Evolutionary conservation across 2,888 invertebrate genomes (phyloP).

Genomic region (Nephrotoma flavescens): DNA sequence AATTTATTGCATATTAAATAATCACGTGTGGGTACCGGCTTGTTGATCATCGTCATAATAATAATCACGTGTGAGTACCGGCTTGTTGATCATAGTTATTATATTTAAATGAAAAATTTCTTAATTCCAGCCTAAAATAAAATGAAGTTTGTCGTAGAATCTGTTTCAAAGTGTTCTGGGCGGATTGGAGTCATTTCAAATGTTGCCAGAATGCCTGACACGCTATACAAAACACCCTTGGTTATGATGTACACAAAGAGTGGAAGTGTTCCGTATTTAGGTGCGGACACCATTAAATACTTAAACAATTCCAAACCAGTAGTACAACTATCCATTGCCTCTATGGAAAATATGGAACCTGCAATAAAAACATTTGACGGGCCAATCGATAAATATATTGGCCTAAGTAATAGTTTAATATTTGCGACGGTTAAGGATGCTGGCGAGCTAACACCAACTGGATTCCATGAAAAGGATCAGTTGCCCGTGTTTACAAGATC

Average conservation of each 20-base stretch:
- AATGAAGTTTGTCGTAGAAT: conserved; percentile 60
- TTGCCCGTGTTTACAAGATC: conserved; percentile 65
- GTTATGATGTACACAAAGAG: conserved; percentile 64
- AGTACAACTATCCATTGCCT: conserved; percentile 60
- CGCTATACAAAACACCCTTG: conserved; percentile 55
- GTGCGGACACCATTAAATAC: conserved; percentile 55
- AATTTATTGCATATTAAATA: no score
- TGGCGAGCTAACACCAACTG: conserved; percentile 45
- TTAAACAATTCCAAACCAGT: conserved; percentile 35
- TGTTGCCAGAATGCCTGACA: neutral
- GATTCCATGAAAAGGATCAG: conserved; percentile 53
- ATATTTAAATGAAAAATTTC: no score
- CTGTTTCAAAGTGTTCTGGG: conserved; percentile 41
- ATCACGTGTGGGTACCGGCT: no score
- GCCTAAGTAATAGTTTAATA: conserved; percentile 37
- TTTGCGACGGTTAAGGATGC: conserved; percentile 41
- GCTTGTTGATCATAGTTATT: no score
- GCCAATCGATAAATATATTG: conserved; percentile 55
- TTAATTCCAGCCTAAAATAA: conserved; percentile 11
- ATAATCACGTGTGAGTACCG: no score
- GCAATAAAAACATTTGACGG: conserved; percentile 47
- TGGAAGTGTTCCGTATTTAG: conserved; percentile 71
- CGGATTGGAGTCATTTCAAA: conserved; percentile 40
- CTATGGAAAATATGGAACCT: conserved; percentile 48
- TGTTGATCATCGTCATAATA: no score